A percentile compares a stretch with the other conserved stretches of the same genome.
Evolutionary conservation across 2,888 invertebrate species (phyloP).

Genomic region (Pachymerium ferrugineum): DNA sequence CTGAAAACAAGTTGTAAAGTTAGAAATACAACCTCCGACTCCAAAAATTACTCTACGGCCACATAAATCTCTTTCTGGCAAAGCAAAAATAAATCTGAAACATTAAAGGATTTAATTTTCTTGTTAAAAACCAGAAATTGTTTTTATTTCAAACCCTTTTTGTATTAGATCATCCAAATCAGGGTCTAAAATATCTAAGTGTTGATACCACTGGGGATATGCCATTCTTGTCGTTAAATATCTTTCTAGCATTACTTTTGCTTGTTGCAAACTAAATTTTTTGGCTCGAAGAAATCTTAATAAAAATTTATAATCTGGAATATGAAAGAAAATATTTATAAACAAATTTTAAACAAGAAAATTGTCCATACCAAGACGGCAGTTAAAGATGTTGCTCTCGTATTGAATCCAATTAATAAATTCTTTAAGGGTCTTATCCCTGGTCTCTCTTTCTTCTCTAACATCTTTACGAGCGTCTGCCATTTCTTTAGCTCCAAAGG

Average conservation of each 20-base stretch:
- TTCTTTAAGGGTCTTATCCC: constrained; percentile 60
- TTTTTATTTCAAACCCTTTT: constrained; percentile 56
- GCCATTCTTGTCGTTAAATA: constrained; percentile 71
- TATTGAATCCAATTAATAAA: constrained; percentile 65
- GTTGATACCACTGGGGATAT: constrained; percentile 68
- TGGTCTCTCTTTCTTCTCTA: constrained; percentile 62
- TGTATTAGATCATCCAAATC: constrained; percentile 65
- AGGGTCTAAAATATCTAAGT: constrained; percentile 65
- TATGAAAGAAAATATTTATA: constrained; percentile 30
- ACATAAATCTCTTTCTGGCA: constrained; percentile 66
- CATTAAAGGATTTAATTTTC: not conserved
- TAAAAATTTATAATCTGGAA: constrained; percentile 62
- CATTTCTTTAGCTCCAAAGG: constrained; percentile 27
- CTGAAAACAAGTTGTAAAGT: not conserved
- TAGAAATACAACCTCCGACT: constrained; percentile 61
- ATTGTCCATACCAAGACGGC: constrained; percentile 55
- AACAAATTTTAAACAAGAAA: not conserved
- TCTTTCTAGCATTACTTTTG: constrained; percentile 69
- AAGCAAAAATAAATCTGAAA: constrained; percentile 68
- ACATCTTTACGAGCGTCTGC: constrained; percentile 60
- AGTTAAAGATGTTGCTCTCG: constrained; percentile 63
- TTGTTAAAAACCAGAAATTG: not conserved
- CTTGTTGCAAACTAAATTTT: constrained; percentile 71
- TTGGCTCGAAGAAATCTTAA: constrained; percentile 71
- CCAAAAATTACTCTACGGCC: constrained; percentile 71